Evolutionary conservation across 2,888 invertebrate genomes (phyloP), one percentile per base, ranked within the genome.

Genomic region (Diogma glabrata): DNA sequence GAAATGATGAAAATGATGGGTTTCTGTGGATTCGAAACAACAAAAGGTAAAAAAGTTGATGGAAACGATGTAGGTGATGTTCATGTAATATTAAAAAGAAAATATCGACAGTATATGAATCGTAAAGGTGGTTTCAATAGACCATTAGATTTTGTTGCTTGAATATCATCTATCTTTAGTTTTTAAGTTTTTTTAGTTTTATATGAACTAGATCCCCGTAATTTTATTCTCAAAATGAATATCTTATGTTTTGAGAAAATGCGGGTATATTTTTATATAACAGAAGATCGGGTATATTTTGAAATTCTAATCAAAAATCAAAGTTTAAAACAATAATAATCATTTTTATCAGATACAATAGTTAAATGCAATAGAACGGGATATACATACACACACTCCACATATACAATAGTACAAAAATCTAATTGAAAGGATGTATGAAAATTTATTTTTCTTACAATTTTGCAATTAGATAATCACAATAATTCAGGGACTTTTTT

Each of bases 61-160:
- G 93, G 91, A 24, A 97, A 97, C 66, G 89, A 94, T 61, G 82
- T 82, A 51, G 94, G 93, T n/a, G 88, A 85, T 23, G 94, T 95
- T 56, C 95, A 96, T 67, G 91, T 96, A 52, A 92, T 94, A 56
- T 78, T 95, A 54, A 95, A 96, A 73, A 76, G 97, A 61, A 92
- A 95, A 72, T 96, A 95, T 69, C 82, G 96, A 61, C 97, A 99
- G 72, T 99, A 99, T 67, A 99, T 99, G 99, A 99, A 99, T 72
- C 79, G 99, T 55, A 93, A 95, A 71, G 99, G 99, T 56, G 99
- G 97, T 51, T 99, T 99, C 72, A 99, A 99, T 72, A 78, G 97
- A 65, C 97, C 97, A 36, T 73, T 99, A 57, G 97, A 99, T 72
- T 94, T 94, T 73, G 93, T 96, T 57, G 92, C 93, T 57, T 92